These are phyloP conservation scores for human DNA, from an alignment of 2,113 vertebrate species.

Conservation along the genomic window DNA sequence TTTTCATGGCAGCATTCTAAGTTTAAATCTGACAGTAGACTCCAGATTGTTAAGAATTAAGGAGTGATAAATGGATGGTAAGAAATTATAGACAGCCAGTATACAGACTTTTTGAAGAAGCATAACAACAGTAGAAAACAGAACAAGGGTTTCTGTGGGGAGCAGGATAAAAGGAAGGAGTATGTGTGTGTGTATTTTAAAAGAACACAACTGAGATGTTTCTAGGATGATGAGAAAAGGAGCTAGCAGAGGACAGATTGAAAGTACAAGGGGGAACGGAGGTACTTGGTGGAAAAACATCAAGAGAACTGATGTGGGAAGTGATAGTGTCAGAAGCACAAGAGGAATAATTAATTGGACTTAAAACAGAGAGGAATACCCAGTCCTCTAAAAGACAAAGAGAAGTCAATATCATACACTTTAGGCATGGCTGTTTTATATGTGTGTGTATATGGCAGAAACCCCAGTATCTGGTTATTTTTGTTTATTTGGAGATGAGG, in stretches of 20 bases:
- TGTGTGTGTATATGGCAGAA: background rate
- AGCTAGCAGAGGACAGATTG: background rate
- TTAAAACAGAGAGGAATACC: background rate
- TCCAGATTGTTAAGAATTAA: slow-evolving; percentile 11
- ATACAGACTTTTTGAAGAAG: background rate
- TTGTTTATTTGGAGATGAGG: too few relatives aligned
- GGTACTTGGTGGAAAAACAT: background rate
- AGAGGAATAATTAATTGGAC: background rate
- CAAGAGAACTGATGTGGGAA: background rate
- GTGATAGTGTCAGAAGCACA: background rate
- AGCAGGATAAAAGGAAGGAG: background rate
- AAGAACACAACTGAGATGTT: background rate
- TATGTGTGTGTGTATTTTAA: background rate
- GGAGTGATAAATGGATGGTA: background rate
- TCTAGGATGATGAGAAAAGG: background rate
- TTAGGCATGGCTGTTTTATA: background rate
- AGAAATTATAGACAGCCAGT: background rate
- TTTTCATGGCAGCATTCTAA: background rate
- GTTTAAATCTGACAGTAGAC: background rate
- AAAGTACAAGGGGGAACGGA: background rate
- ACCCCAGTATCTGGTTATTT: too few relatives aligned
- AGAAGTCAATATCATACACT: background rate
- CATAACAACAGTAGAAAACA: background rate
- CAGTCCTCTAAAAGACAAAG: background rate
- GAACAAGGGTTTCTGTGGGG: background rate